Percentiles rank a stretch among this genome's conserved stretches.
Conservation (phyloP, 2,113 vertebrate genomes). For the Piaya cayana region DNA sequence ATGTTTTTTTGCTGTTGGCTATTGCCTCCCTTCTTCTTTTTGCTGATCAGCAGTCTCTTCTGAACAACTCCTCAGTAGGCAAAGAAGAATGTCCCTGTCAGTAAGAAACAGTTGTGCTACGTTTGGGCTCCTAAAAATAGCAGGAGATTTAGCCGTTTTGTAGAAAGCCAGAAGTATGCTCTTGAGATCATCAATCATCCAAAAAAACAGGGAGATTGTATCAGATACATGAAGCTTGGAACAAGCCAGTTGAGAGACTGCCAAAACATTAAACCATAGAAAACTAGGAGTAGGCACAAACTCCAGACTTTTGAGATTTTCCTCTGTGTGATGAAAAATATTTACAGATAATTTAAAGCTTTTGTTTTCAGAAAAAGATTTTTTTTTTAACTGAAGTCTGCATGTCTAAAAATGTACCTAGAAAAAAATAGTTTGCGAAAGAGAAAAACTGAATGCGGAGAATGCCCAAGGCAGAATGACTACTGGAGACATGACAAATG, state of each 20-base stretch:
- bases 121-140: conserved; percentile 5
- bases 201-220: background rate
- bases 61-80: background rate
- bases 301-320: background rate
- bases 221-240: background rate
- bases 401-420: background rate
- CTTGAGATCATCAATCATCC: background rate
- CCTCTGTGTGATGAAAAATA: background rate
- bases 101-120: background rate
- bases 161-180: background rate
- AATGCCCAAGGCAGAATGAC: background rate
- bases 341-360: background rate
- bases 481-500: background rate
- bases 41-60: background rate
- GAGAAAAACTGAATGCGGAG: background rate
- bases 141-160: background rate
- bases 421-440: background rate
- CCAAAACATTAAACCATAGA: background rate
- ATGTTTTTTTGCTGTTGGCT: background rate
- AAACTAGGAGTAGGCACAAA: background rate
- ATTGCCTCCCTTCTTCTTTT: background rate
- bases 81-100: background rate
- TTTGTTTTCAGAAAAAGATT: background rate
- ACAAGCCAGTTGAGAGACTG: background rate
- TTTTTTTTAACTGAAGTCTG: background rate